Base-by-base conservation (phyloP, 2,797 vertebrate species). In the Diplodus puntazzo region DNA sequence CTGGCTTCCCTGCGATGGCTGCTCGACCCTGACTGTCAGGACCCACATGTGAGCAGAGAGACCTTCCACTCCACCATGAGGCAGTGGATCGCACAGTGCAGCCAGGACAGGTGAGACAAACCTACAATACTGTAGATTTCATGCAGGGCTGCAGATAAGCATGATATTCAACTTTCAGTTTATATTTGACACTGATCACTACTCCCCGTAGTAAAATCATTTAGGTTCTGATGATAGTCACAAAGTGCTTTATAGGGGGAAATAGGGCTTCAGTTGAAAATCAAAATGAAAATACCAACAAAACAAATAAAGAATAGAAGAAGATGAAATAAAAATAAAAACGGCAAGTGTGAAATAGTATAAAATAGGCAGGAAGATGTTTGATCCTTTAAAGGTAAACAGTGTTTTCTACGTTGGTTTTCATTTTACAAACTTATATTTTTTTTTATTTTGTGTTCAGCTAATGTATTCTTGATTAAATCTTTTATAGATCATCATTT, bases 11-110 rank as follows among this genome's bases (percentile, higher is more conserved):
- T 96, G 61, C 82, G 62, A 14, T 79, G 2, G 17, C 84, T 95
- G 73, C 86, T 96, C 0, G 94, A 96, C 69, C 95, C 95, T 0
- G 88, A 95, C 13, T 69, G 58, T 71, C 88, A 76, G 75, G 92
- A 95, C 73, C 85, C 75, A 0, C 74, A 84, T 2, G 89, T 96
- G 62, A 94, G 85, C 91, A 92, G 92, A 77, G 92, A 94, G 11
- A 72, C 27, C 0, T 96, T 96, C 83, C 95, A 95, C 52, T 65
- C 79, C 43, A 92, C 82, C 77, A 95, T 96, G 93, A 95, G 75
- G 75, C 86, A 79, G 39, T 96, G 95, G 95, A 96, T 96, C 1
- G 45, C 89, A 25, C 92, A 86, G 63, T 95, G 95, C 88, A 92
- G 85, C 73, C 88, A 93, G 71, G 92, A 94, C 75, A 84, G 92